phyloP scores from a whole-genome alignment of 2,113 vertebrate species.

The Sebastes fasciatus region DNA sequence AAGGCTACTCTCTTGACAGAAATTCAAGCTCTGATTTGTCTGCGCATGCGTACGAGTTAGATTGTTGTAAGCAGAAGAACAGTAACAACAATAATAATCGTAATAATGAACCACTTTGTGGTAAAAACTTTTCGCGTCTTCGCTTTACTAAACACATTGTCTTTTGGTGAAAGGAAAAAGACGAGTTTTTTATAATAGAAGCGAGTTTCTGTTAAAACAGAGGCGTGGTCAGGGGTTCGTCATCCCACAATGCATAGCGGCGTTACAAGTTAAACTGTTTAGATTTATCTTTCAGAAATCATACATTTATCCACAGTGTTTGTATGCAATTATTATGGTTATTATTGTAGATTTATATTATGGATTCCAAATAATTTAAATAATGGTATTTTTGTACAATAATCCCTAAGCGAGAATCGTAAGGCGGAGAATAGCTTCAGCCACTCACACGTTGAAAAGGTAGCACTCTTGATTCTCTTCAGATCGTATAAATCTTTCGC shows the following conservation, averaged over 20 bases:
- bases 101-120: too few relatives aligned
- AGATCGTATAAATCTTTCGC: conserved; percentile 69
- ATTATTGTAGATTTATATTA: too few relatives aligned
- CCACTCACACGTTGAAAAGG: fast-evolving
- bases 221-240: neutral
- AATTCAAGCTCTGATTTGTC: neutral
- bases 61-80: neutral
- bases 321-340: too few relatives aligned
- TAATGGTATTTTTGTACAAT: too few relatives aligned
- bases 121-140: neutral
- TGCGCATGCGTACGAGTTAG: neutral
- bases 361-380: too few relatives aligned
- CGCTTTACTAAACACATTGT: fast-evolving
- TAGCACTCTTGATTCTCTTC: conserved; percentile 58
- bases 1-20: neutral
- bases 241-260: conserved; percentile 31
- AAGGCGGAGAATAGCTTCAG: fast-evolving
- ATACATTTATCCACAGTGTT: neutral
- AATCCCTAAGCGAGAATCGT: neutral
- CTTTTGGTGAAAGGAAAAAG: neutral
- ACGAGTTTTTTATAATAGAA: fast-evolving
- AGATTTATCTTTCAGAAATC: neutral
- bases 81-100: neutral
- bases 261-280: neutral
- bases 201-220: too few relatives aligned